These are phyloP conservation scores for Tenebrio molitor DNA, from an alignment of 1,140 invertebrate genomes.

Conservation along the genomic window DNA sequence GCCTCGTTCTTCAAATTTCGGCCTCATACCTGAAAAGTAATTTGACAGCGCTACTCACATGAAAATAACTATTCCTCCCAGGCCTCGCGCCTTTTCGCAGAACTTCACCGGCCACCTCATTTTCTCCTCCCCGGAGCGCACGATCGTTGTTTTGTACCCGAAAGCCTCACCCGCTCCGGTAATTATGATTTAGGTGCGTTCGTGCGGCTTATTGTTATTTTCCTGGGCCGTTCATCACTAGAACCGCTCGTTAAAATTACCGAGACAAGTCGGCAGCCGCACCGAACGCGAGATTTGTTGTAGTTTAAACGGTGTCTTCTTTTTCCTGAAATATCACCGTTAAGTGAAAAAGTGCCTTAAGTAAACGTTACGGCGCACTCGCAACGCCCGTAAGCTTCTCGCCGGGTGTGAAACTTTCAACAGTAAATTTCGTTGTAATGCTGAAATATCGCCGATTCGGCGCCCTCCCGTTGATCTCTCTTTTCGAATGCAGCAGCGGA, in stretches of 20 bases:
- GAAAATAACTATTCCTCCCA: too few relatives aligned
- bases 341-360: constrained; percentile 13
- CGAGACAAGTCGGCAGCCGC: constrained; percentile 3
- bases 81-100: too few relatives aligned
- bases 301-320: background rate
- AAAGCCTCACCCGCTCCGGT: too few relatives aligned
- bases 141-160: too few relatives aligned
- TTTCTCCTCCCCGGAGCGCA: too few relatives aligned
- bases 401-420: background rate
- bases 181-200: constrained; percentile 10
- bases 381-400: background rate
- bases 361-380: background rate
- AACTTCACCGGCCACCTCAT: too few relatives aligned
- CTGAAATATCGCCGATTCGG: constrained; percentile 9
- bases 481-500: too few relatives aligned
- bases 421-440: constrained; percentile 16
- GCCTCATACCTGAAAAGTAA: too few relatives aligned
- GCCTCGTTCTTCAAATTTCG: too few relatives aligned
- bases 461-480: background rate
- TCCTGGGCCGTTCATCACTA: constrained; percentile 9
- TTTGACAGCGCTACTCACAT: too few relatives aligned
- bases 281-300: constrained; percentile 5
- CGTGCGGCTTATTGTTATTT: constrained; percentile 11
- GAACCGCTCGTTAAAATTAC: constrained; percentile 21
- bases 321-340: background rate